Evolutionary conservation across 2,797 vertebrate species (phyloP).

Genomic region (Alauda arvensis): DNA sequence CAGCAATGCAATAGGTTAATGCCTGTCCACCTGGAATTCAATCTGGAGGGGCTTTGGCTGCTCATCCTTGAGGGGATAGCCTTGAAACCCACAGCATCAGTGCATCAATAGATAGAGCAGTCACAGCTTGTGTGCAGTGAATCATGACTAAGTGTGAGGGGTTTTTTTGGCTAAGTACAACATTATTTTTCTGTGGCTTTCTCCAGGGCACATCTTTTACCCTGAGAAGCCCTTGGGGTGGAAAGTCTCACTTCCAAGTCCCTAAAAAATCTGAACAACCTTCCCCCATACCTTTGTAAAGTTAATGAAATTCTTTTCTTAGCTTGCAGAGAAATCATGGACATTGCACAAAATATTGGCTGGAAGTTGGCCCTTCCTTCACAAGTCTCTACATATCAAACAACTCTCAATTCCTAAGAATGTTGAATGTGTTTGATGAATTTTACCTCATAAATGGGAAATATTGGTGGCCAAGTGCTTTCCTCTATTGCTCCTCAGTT

Average conservation of each 20-base stretch:
- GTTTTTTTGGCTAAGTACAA: background rate
- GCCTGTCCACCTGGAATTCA: background rate
- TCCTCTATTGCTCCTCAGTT: background rate
- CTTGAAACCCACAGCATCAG: background rate
- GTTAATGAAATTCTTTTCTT: background rate
- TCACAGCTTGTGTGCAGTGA: background rate
- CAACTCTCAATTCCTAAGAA: background rate
- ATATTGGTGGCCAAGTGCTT: background rate
- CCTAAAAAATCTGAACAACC: background rate
- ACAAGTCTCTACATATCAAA: background rate
- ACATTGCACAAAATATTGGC: background rate
- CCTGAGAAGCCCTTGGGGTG: background rate
- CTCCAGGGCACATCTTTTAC: fast-evolving
- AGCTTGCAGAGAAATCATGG: background rate
- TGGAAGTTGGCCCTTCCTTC: background rate
- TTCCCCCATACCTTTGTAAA: background rate
- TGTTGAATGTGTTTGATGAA: background rate
- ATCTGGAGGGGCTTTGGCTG: background rate
- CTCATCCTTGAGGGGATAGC: background rate
- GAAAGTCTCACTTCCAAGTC: background rate
- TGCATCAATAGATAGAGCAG: background rate
- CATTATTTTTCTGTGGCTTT: background rate
- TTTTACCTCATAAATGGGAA: background rate
- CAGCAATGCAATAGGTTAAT: background rate
- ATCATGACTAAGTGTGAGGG: background rate